A percentile compares a stretch with the other conserved stretches of the same genome.
Conservation (phyloP, 2,797 vertebrate genomes). For the Phataginus tetradactyla region DNA sequence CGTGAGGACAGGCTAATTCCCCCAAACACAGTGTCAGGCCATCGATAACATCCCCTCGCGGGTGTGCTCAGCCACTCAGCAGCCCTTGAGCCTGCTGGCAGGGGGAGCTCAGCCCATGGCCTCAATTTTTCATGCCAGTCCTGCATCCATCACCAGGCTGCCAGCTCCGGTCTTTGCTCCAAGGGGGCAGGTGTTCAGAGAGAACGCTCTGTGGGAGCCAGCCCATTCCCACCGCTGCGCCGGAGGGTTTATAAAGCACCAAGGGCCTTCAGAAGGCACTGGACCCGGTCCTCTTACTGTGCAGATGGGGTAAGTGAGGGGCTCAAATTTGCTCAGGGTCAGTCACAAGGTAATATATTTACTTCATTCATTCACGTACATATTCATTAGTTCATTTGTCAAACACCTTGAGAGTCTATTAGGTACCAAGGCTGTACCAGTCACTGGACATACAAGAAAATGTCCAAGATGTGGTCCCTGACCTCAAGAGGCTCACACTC, state of each 20-base stretch:
- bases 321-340: not conserved
- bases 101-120: slow-evolving; percentile 12
- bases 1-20: slow-evolving; percentile 6
- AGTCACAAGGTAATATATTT: not conserved
- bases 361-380: not conserved
- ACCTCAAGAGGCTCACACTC: not conserved
- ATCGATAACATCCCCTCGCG: slow-evolving; percentile 26
- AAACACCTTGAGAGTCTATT: not conserved
- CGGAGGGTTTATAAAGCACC: not conserved
- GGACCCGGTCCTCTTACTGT: not conserved
- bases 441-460: not conserved
- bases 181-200: slow-evolving; percentile 58
- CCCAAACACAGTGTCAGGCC: slow-evolving; percentile 12
- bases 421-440: not conserved
- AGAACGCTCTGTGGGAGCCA: not conserved
- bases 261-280: not conserved
- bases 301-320: not conserved
- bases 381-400: not conserved
- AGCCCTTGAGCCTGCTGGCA: not conserved
- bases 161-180: slow-evolving; percentile 12
- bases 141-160: slow-evolving; percentile 45
- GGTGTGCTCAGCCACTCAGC: not conserved
- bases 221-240: not conserved
- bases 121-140: slow-evolving; percentile 62
- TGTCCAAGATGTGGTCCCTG: not conserved